Percentiles rank a stretch among this genome's conserved stretches.
phyloP scores from a whole-genome alignment of 2,797 vertebrate genomes.

The Bradypodion ventrale region DNA sequence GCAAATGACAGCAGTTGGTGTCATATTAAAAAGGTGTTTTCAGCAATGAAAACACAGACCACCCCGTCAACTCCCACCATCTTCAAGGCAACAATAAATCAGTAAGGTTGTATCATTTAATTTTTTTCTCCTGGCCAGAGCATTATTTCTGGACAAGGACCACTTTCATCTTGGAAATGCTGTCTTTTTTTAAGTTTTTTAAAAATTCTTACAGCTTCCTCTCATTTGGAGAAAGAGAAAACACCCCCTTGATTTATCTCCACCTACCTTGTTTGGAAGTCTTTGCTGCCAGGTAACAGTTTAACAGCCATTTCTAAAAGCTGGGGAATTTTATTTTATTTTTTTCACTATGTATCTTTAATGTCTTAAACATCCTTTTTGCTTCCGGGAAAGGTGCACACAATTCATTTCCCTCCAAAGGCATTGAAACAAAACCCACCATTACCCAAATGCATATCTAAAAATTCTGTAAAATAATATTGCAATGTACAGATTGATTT shows the following conservation, averaged over 20 bases:
- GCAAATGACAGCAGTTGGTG: conserved; percentile 86
- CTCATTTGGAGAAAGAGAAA: conserved; percentile 41
- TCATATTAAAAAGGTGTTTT: conserved; percentile 87
- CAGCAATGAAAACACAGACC: conserved; percentile 77
- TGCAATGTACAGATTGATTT: conserved; percentile 39
- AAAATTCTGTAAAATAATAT: conserved; percentile 55
- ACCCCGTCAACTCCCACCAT: conserved; percentile 63
- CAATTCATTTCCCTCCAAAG: conserved; percentile 43
- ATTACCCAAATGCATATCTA: conserved; percentile 34
- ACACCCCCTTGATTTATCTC: conserved; percentile 68
- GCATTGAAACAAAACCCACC: conserved; percentile 53
- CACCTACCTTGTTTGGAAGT: conserved; percentile 75
- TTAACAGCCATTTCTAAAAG: conserved; percentile 80
- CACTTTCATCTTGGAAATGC: conserved; percentile 77
- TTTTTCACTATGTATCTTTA: conserved; percentile 53
- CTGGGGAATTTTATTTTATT: conserved; percentile 61
- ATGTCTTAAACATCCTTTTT: conserved; percentile 66
- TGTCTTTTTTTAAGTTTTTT: conserved; percentile 57
- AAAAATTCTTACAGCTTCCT: conserved; percentile 55
- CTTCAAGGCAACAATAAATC: conserved; percentile 82
- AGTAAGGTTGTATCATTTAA: conserved; percentile 75
- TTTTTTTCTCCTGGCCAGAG: conserved; percentile 83
- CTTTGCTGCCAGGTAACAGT: conserved; percentile 81
- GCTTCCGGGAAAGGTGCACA: conserved; percentile 54
- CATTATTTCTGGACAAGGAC: conserved; percentile 84